Base-by-base conservation (phyloP, 2,888 invertebrate genomes). In the Cyrtodaria siliqua region DNA sequence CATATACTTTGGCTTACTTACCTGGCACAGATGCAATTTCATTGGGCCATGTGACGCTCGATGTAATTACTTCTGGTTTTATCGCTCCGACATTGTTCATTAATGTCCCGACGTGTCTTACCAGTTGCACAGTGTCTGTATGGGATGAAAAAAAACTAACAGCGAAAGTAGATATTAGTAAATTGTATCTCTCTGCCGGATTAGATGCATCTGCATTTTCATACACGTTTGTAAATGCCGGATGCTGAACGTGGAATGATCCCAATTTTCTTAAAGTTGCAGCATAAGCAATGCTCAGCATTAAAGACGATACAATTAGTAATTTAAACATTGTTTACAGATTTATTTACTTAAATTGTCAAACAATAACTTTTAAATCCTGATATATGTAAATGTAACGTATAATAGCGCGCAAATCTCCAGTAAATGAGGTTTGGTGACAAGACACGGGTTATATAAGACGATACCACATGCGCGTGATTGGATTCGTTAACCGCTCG, bases 11-110 rank as follows among this genome's bases (percentile, higher is more conserved):
- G n/a, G n/a, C 16, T 14, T 20, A 57, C 63, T 70, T 50, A 84
- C 85, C 83, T 52, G 83, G 83, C 50, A 83, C 83, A 16, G 60
- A 69, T 1, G 80, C 67, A 6, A 83, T 59, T 53, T 85, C 85
- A 52, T 85, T 85, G 0, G 83, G 85, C 85, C 85, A 85, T 9
- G 74, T 74, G 16, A 83, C 78, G 23, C 56, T 56, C 14, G 59
- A 63, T 0, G 85, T 83, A 14, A 85, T 23, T 16, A 74, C 47
- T 57, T 82, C 79, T 20, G 83, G 78, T 24, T 26, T 50, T 20
- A 76, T 70, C 2, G 60, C 53, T 1, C 60, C 57, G 14, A 85
- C 49, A 33, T 67, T 61, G 18, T 61, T 33, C 29, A 80, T 56
- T 23, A 71, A 55, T 9, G 63, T 59, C 24, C 85, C 85, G 6